Base-by-base conservation (phyloP, 2,888 invertebrate genomes). In the Lasius fuliginosus region DNA sequence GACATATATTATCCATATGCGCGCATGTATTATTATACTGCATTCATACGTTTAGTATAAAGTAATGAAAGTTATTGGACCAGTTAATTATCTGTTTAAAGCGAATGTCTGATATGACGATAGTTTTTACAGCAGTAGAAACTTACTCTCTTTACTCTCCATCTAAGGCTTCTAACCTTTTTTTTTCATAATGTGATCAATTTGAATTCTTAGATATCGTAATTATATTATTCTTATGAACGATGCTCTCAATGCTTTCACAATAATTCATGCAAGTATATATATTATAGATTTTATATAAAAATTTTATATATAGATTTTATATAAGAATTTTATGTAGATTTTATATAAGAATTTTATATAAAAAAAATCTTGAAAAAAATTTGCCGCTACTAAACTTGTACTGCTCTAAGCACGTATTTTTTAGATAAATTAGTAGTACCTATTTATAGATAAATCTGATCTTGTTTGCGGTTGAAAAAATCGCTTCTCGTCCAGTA, bases 381-480 rank as follows among this genome's bases (percentile, higher is more conserved):
- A 69, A 69, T 9, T 69, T 49, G n/a, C 30, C 12, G 1, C 23
- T 56, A 30, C 42, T 49, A 69, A 71, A 71, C 23, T 73, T 73
- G 18, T 42, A 18, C 6, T 4, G 23, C 4, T 11, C 5, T 18
- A 36, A 12, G 9, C 2, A 12, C 2, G 12, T 60, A 18, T 46
- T 46, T 46, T 49, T 18, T 18, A 46, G 18, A 46, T 46, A 46
- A 46, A 46, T 56, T 62, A 46, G 0, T 62, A 60, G n/a, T 60
- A 15, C 30, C n/a, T 46, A 62, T 64, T 15, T 42, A 2, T 8
- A 15, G 33, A 18, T n/a, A 73, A 15, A 49, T 33, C 6, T 5
- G 2, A 33, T 15, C 5, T 4, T 40, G 11, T 46, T 42, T 62
- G 15, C 18, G 12, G 8, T 69, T 53, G 49, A n/a, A 12, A 30